Evolutionary conservation across 2,113 vertebrate genomes (phyloP).

Genomic region (Marcusenius ussheri): DNA sequence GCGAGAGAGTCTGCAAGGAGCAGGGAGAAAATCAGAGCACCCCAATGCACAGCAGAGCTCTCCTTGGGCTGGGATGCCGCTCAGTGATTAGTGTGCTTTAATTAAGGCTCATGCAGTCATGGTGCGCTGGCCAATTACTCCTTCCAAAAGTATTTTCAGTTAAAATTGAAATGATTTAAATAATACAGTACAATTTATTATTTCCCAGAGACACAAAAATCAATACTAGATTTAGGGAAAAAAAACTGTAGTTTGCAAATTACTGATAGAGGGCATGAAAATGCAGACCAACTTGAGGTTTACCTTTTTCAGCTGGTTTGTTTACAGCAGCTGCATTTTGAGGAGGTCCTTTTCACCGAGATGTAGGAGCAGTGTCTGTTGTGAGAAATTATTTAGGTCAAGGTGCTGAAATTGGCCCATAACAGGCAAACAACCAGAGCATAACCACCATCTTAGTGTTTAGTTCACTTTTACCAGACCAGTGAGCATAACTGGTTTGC

Average conservation of each 20-base stretch:
- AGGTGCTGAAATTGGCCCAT: background rate
- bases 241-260: background rate
- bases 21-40: background rate
- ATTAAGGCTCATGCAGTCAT: background rate
- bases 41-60: background rate
- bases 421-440: background rate
- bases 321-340: background rate
- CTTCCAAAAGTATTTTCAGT: background rate
- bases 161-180: background rate
- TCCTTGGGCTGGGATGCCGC: background rate
- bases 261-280: background rate
- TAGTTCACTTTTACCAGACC: background rate
- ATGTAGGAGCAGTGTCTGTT: background rate
- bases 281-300: background rate
- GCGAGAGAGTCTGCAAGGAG: background rate
- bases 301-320: background rate
- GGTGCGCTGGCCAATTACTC: background rate
- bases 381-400: background rate
- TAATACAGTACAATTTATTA: background rate
- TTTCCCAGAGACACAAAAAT: background rate
- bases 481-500: background rate
- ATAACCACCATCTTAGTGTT: background rate
- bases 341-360: background rate
- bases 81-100: background rate
- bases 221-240: background rate